Evolutionary conservation across 2,888 invertebrate species (phyloP), one percentile per base, ranked within the genome.

Genomic region (Ichneumoninae sp.): DNA sequence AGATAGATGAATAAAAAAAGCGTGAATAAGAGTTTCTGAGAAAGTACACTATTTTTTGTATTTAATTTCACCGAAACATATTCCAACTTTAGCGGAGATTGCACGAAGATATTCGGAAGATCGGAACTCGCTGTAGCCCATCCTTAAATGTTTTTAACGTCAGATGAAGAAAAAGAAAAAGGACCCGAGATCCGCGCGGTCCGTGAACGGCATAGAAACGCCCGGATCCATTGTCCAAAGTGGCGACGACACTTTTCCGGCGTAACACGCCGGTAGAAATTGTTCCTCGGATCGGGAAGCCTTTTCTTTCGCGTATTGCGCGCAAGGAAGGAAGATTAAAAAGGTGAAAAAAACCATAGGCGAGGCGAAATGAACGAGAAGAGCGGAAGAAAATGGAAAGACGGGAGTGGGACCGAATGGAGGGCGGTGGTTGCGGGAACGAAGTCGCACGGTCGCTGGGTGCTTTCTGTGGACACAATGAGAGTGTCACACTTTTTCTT

Each of bases 401-500:
- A 40, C 63, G 65, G 0, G 13, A 44, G 22, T 44, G 36, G 54
- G 26, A 44, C 26, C 52, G 77, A 40, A 80, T 76, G 54, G 75
- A 81, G 79, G 73, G 40, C 33, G 63, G 30, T 33, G 71, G 26
- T 70, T 57, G 83, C 30, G 66, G 66, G 82, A 79, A 85, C 60
- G 33, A 63, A 74, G 81, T 84, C 68, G 77, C 79, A 54, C 54
- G 69, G 73, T n/a, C 10, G 36, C 57, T 54, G 50, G 81, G 63
- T 74, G 69, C 70, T 79, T 73, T 80, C 79, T 69, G 71, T 63
- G 40, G 76, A 73, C 88, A 91, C 91, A 91, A 91, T 91, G 89
- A 88, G 87, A 88, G 89, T 88, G 89, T 89, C 90, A 90, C 87
- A 84, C 86, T 88, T 88, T 89, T 90, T 89, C 77, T 83, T 85